A percentile compares a stretch with the other conserved stretches of the same genome.
Conservation (phyloP, 2,113 vertebrate species). For the Carlito syrichta region DNA sequence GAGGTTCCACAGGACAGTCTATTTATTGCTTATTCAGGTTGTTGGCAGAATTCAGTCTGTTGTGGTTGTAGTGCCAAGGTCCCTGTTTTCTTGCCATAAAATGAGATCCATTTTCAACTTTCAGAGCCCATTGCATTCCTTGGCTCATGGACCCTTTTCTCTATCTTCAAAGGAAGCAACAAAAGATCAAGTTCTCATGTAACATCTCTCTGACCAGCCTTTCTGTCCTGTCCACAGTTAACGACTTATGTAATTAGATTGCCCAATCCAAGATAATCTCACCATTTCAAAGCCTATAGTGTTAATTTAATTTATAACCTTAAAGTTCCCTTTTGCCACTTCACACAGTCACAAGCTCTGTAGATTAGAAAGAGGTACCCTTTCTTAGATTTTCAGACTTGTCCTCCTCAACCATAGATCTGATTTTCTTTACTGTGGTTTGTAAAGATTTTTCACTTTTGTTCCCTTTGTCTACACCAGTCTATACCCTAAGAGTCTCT, state of each 20-base stretch:
- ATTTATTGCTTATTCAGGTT: not conserved
- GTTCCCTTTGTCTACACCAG: not conserved
- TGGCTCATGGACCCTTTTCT: not conserved
- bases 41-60: not conserved
- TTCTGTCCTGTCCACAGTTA: not conserved
- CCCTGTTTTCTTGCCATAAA: not conserved
- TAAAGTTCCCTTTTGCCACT: not conserved
- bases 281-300: not conserved
- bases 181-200: not conserved
- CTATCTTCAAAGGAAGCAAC: not conserved
- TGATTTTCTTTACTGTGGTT: not conserved
- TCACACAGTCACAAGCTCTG: not conserved
- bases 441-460: not conserved
- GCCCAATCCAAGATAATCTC: not conserved
- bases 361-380: not conserved
- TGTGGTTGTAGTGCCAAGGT: not conserved
- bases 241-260: not conserved
- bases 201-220: not conserved
- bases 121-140: not conserved
- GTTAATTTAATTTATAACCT: not conserved
- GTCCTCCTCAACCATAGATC: rapidly evolving
- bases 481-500: not conserved
- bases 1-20: rapidly evolving
- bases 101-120: not conserved
- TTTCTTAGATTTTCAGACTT: not conserved